Conservation (phyloP, 2,797 vertebrate species). For the Onychomys arenicola region DNA sequence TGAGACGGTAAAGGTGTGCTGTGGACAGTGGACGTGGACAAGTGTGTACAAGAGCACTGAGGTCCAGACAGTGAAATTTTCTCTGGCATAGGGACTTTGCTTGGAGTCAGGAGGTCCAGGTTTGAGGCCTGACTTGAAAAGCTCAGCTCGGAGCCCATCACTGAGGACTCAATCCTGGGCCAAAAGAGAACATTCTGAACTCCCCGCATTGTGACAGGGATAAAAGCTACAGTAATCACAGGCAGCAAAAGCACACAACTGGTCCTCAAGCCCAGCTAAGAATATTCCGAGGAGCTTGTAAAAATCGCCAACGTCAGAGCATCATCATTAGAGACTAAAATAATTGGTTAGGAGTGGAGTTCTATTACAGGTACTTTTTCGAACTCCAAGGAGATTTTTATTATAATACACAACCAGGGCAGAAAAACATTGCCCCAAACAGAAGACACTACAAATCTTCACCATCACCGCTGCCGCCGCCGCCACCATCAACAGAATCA, state of each 20-base stretch:
- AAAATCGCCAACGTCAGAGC: not conserved
- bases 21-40: too few relatives aligned
- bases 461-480: not conserved
- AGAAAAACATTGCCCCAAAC: not conserved
- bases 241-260: not conserved
- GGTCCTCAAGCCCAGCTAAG: not conserved
- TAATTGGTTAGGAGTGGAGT: constrained; percentile 13
- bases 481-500: rapidly evolving
- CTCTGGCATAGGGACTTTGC: not conserved
- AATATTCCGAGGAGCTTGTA: constrained; percentile 20
- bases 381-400: constrained; percentile 15
- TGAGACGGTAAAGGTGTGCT: not conserved
- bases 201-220: not conserved
- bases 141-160: not conserved
- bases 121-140: not conserved
- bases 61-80: not conserved
- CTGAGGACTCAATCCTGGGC: not conserved
- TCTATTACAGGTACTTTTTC: not conserved
- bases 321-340: constrained; percentile 24
- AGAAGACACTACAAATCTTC: not conserved
- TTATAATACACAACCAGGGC: not conserved
- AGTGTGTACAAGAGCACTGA: not conserved
- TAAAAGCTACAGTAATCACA: constrained; percentile 62
- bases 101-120: not conserved
- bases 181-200: not conserved